Conservation (phyloP, 2,113 vertebrate genomes). For the Solea solea region DNA sequence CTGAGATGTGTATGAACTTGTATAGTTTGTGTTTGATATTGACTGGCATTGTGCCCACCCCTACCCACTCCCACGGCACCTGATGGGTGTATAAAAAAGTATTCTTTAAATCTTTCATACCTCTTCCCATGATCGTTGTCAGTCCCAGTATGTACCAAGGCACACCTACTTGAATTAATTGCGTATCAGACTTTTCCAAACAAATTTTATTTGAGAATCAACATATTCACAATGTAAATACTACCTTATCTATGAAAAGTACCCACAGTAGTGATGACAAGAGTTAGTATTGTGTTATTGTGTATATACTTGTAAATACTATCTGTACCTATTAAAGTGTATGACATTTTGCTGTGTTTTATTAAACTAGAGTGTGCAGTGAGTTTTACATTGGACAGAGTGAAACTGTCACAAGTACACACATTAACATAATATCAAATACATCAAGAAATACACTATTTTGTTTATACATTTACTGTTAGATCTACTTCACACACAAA, state of each 20-base stretch:
- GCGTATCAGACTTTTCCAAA: constrained; percentile 43
- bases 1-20: constrained; percentile 53
- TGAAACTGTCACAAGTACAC: neutral
- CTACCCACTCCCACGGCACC: constrained; percentile 21
- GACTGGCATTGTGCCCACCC: constrained; percentile 33
- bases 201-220: constrained; percentile 47
- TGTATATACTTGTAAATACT: constrained; percentile 83
- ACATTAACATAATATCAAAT: neutral
- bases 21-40: constrained; percentile 70
- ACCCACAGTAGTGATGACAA: constrained; percentile 68
- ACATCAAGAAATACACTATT: too few relatives aligned
- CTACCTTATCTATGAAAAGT: constrained; percentile 65
- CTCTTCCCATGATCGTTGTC: constrained; percentile 57
- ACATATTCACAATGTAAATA: constrained; percentile 73
- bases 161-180: constrained; percentile 69
- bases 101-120: constrained; percentile 55
- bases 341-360: constrained; percentile 79
- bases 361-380: constrained; percentile 69
- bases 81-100: constrained; percentile 48
- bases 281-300: constrained; percentile 66
- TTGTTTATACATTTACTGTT: too few relatives aligned
- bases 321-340: constrained; percentile 80
- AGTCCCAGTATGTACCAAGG: constrained; percentile 68
- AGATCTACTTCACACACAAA: too few relatives aligned
- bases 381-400: constrained; percentile 25